phyloP scores from a whole-genome alignment of 2,113 vertebrate genomes.

The Oryzias woworae region DNA sequence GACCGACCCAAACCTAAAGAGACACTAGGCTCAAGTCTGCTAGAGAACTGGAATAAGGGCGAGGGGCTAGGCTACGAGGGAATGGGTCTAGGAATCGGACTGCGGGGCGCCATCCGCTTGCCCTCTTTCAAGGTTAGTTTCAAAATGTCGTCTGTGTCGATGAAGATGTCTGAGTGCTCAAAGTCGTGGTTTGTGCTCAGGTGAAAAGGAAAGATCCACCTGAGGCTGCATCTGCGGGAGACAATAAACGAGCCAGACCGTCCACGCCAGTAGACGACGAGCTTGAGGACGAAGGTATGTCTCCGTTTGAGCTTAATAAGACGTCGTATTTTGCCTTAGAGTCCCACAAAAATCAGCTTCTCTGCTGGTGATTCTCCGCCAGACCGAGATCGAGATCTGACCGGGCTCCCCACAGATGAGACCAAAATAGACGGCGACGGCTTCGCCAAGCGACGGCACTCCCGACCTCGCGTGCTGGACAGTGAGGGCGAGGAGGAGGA shows the following conservation, averaged over 20 bases:
- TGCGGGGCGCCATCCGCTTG: slow-evolving; percentile 92
- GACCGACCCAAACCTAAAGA: slow-evolving; percentile 93
- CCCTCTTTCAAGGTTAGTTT: slow-evolving; percentile 92
- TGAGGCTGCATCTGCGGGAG: slow-evolving; percentile 82
- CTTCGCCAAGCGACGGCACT: slow-evolving; percentile 80
- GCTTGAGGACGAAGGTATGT: slow-evolving; percentile 89
- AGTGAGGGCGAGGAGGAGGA: slow-evolving; percentile 95
- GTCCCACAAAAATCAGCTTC: too few species aligned
- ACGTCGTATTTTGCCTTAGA: neutral
- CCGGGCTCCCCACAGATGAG: slow-evolving; percentile 79
- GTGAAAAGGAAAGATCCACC: slow-evolving; percentile 98
- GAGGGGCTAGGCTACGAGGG: slow-evolving; percentile 92
- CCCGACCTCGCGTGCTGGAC: slow-evolving; percentile 88
- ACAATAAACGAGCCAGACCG: slow-evolving; percentile 92
- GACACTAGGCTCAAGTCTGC: slow-evolving; percentile 85
- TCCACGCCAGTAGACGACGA: slow-evolving; percentile 93
- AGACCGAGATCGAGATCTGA: slow-evolving; percentile 82
- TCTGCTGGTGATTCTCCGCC: neutral
- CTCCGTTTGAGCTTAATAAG: neutral
- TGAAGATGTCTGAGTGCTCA: neutral
- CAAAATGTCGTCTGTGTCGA: too few species aligned
- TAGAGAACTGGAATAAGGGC: slow-evolving; percentile 97
- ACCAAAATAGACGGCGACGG: slow-evolving; percentile 85
- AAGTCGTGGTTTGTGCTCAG: slow-evolving; percentile 64
- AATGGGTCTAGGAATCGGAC: slow-evolving; percentile 89